phyloP scores from a whole-genome alignment of 2,113 vertebrate species.

The Phainopepla nitens region DNA sequence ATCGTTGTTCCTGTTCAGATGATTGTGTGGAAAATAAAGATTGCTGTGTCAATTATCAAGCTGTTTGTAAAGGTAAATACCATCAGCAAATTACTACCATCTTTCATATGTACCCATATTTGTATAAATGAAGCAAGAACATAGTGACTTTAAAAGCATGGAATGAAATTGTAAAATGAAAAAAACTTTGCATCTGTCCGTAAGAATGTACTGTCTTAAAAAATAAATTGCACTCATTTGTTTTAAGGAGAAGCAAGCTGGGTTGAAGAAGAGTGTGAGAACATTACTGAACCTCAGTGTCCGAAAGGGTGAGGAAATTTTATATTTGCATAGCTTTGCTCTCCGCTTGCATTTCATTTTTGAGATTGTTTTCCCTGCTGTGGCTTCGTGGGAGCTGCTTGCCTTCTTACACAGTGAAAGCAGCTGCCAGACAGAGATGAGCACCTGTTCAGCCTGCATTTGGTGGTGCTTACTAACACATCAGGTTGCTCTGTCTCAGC shows the following conservation, averaged over 20 bases:
- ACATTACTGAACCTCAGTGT: conserved; percentile 71
- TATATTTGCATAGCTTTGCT: conserved; percentile 12
- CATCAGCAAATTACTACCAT: background rate
- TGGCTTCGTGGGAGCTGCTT: background rate
- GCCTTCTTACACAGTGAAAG: background rate
- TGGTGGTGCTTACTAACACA: background rate
- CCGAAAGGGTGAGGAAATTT: conserved; percentile 74
- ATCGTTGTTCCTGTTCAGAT: conserved; percentile 75
- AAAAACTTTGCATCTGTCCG: background rate
- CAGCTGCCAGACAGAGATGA: background rate
- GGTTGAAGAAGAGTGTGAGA: conserved; percentile 75
- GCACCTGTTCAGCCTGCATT: background rate
- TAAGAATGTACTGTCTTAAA: background rate
- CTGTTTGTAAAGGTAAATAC: conserved; percentile 71
- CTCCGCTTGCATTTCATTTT: background rate
- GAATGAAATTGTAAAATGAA: background rate
- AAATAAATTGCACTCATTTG: conserved; percentile 38
- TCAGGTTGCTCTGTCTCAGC: background rate
- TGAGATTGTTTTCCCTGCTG: background rate
- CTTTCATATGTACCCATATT: background rate
- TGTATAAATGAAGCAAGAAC: background rate
- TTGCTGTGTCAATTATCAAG: conserved; percentile 74
- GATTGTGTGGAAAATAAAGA: conserved; percentile 70
- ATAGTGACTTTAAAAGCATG: background rate
- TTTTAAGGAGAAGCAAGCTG: conserved; percentile 77